phyloP scores from a whole-genome alignment of 2,113 vertebrate genomes.

The Toxotes jaculatrix region DNA sequence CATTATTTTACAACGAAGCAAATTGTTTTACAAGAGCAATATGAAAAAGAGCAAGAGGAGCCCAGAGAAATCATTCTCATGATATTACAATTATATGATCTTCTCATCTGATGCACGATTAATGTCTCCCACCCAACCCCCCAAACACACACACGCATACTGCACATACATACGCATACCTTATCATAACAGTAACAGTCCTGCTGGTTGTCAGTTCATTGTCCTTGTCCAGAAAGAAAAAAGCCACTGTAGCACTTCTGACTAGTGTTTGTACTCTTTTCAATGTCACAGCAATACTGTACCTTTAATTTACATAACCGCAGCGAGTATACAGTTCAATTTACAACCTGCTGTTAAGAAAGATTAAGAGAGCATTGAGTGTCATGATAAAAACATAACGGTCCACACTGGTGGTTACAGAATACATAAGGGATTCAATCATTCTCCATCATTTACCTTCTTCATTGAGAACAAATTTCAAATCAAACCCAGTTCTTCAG shows the following conservation, averaged over 20 bases:
- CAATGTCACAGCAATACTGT: constrained; percentile 44
- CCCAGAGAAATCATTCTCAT: constrained; percentile 55
- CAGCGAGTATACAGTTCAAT: constrained; percentile 18
- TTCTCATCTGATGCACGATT: constrained; percentile 38
- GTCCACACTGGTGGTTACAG: constrained; percentile 25
- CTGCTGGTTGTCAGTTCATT: constrained; percentile 64
- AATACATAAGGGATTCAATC: constrained; percentile 25
- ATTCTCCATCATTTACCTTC: constrained; percentile 43
- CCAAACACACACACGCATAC: constrained; percentile 7
- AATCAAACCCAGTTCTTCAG: constrained; percentile 24
- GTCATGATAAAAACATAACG: constrained; percentile 34
- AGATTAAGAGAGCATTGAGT: constrained; percentile 28
- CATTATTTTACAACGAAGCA: constrained; percentile 82
- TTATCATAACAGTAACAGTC: constrained; percentile 61
- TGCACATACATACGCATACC: constrained; percentile 18
- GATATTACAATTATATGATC: constrained; percentile 46
- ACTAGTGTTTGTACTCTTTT: constrained; percentile 46
- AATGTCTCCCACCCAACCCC: neutral
- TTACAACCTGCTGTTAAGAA: constrained; percentile 29
- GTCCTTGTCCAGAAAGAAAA: neutral
- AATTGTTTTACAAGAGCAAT: constrained; percentile 79
- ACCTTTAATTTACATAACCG: constrained; percentile 58
- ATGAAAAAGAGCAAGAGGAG: constrained; percentile 63
- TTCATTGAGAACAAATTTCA: constrained; percentile 39
- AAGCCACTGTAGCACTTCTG: constrained; percentile 25